phyloP scores from a whole-genome alignment of 2,113 vertebrate species.

The Melanerpes formicivorus region DNA sequence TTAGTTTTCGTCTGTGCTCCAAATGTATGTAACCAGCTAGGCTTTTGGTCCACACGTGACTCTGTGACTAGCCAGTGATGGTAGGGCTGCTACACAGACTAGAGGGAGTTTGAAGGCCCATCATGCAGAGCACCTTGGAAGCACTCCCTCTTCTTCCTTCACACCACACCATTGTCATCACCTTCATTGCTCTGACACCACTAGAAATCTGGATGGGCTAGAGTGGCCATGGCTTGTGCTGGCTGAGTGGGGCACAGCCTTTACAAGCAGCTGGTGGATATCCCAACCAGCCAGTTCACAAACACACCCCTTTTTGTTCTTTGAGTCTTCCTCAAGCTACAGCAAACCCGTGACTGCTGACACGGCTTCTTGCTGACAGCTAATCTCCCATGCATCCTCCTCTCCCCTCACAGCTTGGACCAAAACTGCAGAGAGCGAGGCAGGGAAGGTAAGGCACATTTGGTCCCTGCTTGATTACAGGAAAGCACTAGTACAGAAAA shows the following conservation, averaged over 20 bases:
- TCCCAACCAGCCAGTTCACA: not conserved
- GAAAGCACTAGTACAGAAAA: not conserved
- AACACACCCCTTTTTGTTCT: not conserved
- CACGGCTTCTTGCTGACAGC: not conserved
- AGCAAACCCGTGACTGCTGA: not conserved
- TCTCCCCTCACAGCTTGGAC: not conserved
- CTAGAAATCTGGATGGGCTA: not conserved
- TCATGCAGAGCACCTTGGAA: not conserved
- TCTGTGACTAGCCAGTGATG: not conserved
- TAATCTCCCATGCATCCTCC: not conserved
- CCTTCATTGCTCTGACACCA: not conserved
- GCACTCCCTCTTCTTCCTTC: not conserved
- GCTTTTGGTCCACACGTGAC: not conserved
- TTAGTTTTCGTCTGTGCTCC: not conserved
- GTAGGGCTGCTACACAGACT: not conserved
- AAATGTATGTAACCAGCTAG: not conserved
- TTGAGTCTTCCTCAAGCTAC: not conserved
- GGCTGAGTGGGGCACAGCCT: not conserved
- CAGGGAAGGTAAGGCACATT: not conserved
- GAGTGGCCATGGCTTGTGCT: not conserved
- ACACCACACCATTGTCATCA: not conserved
- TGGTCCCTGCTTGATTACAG: not conserved
- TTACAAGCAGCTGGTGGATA: not conserved
- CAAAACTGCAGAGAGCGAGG: not conserved
- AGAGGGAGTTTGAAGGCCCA: not conserved